Conservation (phyloP, 2,797 vertebrate genomes). For the Corythornis leucogaster region DNA sequence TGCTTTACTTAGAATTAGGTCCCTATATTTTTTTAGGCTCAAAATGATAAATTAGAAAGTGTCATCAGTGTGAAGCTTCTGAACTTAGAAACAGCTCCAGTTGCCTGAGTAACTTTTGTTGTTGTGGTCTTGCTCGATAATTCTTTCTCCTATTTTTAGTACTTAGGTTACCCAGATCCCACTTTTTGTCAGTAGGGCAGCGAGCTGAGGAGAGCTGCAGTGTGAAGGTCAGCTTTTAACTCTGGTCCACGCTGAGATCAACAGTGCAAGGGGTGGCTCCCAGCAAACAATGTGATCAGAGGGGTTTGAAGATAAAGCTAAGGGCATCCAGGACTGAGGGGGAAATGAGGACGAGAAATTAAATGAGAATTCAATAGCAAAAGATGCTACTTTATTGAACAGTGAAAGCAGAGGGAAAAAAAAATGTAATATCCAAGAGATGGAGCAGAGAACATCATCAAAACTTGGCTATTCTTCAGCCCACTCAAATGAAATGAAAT, state of each 20-base stretch:
- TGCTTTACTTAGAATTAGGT: background rate
- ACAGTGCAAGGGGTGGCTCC: conserved; percentile 12
- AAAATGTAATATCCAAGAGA: background rate
- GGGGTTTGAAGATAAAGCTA: background rate
- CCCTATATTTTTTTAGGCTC: background rate
- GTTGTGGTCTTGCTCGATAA: conserved; percentile 16
- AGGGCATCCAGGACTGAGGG: conserved; percentile 1
- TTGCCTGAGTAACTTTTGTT: conserved; percentile 3
- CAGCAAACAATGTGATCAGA: background rate
- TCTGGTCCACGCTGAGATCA: background rate
- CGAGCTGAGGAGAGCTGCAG: background rate
- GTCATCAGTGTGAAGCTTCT: background rate
- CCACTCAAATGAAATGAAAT: background rate
- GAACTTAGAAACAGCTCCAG: background rate
- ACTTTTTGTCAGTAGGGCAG: conserved; percentile 26
- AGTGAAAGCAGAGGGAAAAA: background rate
- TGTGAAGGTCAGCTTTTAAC: conserved; percentile 60
- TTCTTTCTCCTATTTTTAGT: conserved; percentile 48
- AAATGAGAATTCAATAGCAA: background rate
- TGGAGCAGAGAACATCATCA: conserved; percentile 7
- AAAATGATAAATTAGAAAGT: background rate
- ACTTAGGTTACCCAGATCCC: background rate
- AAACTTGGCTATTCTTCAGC: background rate
- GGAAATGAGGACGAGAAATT: conserved; percentile 5
- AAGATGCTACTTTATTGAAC: background rate